phyloP scores from a whole-genome alignment of 1,140 invertebrate species.

The Cecropterus lyciades region DNA sequence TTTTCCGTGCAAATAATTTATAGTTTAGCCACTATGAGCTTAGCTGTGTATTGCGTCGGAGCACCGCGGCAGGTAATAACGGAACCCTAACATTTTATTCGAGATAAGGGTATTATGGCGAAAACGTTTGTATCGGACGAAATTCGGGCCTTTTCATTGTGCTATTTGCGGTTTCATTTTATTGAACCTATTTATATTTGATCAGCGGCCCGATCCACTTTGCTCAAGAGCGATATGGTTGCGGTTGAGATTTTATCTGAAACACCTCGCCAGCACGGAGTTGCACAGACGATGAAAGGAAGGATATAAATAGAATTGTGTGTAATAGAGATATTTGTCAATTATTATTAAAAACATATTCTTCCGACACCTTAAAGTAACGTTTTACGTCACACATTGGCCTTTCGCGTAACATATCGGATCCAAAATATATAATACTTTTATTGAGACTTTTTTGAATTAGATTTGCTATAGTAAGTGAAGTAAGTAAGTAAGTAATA shows the following conservation, averaged over 20 bases:
- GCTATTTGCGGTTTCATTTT: slow-evolving; percentile 27
- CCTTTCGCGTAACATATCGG: no score
- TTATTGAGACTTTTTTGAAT: no score
- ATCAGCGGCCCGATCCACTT: background rate
- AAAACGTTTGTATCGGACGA: slow-evolving; percentile 17
- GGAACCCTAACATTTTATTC: slow-evolving; percentile 32
- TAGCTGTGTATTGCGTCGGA: slow-evolving; percentile 22
- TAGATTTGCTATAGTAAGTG: no score
- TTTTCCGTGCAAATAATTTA: slow-evolving; percentile 37
- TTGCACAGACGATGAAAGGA: background rate
- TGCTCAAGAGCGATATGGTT: background rate
- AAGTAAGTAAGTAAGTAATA: no score
- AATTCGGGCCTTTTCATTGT: slow-evolving; percentile 21
- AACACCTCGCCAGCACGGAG: background rate
- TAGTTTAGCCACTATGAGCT: slow-evolving; percentile 27
- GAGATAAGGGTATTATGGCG: slow-evolving; percentile 27
- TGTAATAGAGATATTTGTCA: background rate
- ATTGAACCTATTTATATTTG: slow-evolving; percentile 15
- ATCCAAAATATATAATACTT: no score
- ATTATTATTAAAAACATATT: no score
- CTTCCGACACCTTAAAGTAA: no score
- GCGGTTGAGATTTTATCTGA: background rate
- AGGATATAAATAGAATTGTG: background rate
- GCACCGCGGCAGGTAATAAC: slow-evolving; percentile 37
- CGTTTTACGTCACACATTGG: no score